phyloP scores from a whole-genome alignment of 2,888 invertebrate genomes.

The Aspidiotus rigidus region DNA sequence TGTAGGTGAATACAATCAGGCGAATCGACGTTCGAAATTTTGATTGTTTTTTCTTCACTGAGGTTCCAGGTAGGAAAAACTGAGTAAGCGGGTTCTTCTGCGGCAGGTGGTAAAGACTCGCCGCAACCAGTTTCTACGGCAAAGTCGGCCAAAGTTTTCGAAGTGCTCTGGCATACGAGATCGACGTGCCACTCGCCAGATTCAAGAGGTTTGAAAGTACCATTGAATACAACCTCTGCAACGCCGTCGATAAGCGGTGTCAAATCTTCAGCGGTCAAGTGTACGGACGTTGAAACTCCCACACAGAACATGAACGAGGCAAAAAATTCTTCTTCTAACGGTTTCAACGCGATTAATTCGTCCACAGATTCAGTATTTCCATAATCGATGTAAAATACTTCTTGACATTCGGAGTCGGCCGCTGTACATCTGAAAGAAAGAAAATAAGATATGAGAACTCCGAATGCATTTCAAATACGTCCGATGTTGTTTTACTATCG shows the following conservation, averaged over 20 bases:
- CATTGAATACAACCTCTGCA: conserved; percentile 11
- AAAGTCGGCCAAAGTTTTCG: conserved; percentile 16
- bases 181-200: conserved; percentile 16
- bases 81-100: neutral
- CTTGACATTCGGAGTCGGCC: conserved; percentile 4
- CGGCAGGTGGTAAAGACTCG: neutral
- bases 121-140: conserved; percentile 9
- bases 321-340: conserved; percentile 20
- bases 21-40: conserved; percentile 50
- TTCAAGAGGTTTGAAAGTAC: neutral
- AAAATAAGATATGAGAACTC: too few relatives aligned
- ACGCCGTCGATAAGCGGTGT: conserved; percentile 5
- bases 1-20: conserved; percentile 57
- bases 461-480: too few relatives aligned
- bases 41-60: conserved; percentile 40
- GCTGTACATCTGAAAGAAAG: conserved; percentile 8
- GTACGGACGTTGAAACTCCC: neutral
- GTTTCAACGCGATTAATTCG: conserved; percentile 12
- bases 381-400: conserved; percentile 28
- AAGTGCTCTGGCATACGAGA: neutral
- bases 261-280: neutral
- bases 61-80: conserved; percentile 17
- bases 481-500: too few relatives aligned
- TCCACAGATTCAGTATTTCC: conserved; percentile 23
- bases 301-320: conserved; percentile 6